Percentiles rank a stretch among this genome's conserved stretches.
Conservation (phyloP, 2,888 invertebrate genomes). For the Theretra japonica region DNA sequence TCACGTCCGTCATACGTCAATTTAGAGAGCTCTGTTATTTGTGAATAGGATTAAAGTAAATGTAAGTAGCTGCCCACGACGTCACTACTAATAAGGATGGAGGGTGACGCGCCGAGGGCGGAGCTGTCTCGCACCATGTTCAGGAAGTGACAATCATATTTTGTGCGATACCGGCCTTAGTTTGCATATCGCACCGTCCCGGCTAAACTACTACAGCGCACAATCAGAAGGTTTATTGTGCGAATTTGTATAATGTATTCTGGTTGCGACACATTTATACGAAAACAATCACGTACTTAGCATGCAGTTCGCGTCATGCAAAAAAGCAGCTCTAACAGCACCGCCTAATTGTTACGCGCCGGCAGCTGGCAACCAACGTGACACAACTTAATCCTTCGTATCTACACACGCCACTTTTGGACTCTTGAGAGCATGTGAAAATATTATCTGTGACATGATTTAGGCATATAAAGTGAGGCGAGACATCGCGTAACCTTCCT, state of each 20-base stretch:
- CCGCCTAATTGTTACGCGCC: constrained; percentile 52
- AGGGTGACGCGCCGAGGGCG: constrained; percentile 67
- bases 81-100: constrained; percentile 75
- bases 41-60: constrained; percentile 29
- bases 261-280: constrained; percentile 13
- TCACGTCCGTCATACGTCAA: constrained; percentile 6
- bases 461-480: constrained; percentile 81
- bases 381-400: constrained; percentile 34
- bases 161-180: constrained; percentile 21
- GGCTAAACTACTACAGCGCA: neutral
- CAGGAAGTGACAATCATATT: constrained; percentile 75
- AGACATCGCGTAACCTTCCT: constrained; percentile 83
- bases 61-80: constrained; percentile 38
- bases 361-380: constrained; percentile 43
- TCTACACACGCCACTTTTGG: constrained; percentile 42
- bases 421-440: constrained; percentile 59
- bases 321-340: constrained; percentile 57
- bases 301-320: constrained; percentile 36
- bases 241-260: constrained; percentile 16
- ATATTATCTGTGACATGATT: constrained; percentile 77
- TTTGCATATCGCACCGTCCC: constrained; percentile 15
- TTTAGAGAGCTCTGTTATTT: constrained; percentile 1
- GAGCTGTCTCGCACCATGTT: constrained; percentile 59
- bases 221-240: constrained; percentile 2
- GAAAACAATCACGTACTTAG: constrained; percentile 18